phyloP scores from a whole-genome alignment of 2,797 vertebrate genomes.

The Ispidina lecontei region DNA sequence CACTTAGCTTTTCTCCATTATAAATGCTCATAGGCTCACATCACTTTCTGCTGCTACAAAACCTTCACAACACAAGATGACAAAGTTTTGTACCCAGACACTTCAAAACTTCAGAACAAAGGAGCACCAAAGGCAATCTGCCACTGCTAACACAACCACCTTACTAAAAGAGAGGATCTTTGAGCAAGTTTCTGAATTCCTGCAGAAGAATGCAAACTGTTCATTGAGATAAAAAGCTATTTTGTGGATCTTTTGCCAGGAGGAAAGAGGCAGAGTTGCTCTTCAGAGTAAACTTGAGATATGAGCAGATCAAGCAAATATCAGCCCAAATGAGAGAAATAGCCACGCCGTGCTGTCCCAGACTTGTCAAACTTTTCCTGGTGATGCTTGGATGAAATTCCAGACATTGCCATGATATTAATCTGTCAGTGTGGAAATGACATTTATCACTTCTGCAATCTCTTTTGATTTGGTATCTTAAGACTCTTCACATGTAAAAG shows the following conservation, averaged over 20 bases:
- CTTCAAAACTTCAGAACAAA: constrained; percentile 49
- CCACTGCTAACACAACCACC: neutral
- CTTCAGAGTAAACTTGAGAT: constrained; percentile 16
- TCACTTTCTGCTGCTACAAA: neutral
- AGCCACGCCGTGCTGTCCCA: constrained; percentile 18
- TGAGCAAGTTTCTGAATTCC: constrained; percentile 9
- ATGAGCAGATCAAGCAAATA: constrained; percentile 54
- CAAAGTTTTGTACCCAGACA: constrained; percentile 19
- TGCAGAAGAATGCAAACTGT: constrained; percentile 1
- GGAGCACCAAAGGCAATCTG: neutral
- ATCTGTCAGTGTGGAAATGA: constrained; percentile 51
- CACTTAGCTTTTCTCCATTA: constrained; percentile 55
- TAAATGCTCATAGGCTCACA: constrained; percentile 38
- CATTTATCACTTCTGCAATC: constrained; percentile 65
- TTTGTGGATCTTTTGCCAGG: constrained; percentile 26
- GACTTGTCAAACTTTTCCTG: constrained; percentile 5
- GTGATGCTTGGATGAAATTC: constrained; percentile 36
- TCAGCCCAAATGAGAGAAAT: constrained; percentile 66
- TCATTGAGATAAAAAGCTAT: constrained; percentile 13
- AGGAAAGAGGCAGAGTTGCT: constrained; percentile 19
- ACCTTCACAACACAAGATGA: neutral
- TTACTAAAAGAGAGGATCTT: neutral
- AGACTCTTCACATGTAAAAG: constrained; percentile 34
- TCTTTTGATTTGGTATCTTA: constrained; percentile 58
- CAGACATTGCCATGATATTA: constrained; percentile 19